Evolutionary conservation across 2,888 invertebrate species (phyloP), one percentile per base, ranked within the genome.

Genomic region (Panzeria rudis): DNA sequence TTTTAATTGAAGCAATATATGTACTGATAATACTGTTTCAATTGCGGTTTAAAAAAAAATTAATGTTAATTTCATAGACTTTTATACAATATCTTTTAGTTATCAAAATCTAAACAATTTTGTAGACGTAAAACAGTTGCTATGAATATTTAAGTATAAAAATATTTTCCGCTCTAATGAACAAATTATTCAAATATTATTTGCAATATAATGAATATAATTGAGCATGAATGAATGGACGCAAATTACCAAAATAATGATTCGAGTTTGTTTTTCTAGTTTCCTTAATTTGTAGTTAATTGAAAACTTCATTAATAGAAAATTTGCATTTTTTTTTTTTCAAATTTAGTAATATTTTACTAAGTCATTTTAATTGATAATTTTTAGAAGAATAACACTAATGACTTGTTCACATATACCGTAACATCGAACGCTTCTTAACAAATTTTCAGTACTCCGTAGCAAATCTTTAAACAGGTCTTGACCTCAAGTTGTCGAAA

Each of bases 31-130:
- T 59, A 15, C 50, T 47, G 23, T 56, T 59, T 23, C 20, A 25
- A 11, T 47, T 61, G 69, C 15, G 69, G 61, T 78, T 78, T 69
- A 29, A 17, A n/a, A 59, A 59, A 41, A 25, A 44, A 4, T 7
- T 44, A 44, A 32, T 32, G n/a, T 47, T 13, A 15, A 20, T 35
- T 52, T 52, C 32, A n/a, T 32, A 13, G 25, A 25, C 25, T 2
- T 47, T 47, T 17, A n/a, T n/a, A n/a, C n/a, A 13, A 47, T 47
- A 50, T 54, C 9, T 38, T 9, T 25, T 54, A 20, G 32, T 23
- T 38, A 38, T 17, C 35, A 3, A 35, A 59, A 56, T 56, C 11
- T 0, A 20, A 44, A 61, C n/a, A 52, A 54, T 38, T 23, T 20
- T 11, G 1, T 47, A 32, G 29, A 68, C 20, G 17, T 23, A 3